Conservation (phyloP, 92 coral and sea anemone species). For the Porites rus region DNA sequence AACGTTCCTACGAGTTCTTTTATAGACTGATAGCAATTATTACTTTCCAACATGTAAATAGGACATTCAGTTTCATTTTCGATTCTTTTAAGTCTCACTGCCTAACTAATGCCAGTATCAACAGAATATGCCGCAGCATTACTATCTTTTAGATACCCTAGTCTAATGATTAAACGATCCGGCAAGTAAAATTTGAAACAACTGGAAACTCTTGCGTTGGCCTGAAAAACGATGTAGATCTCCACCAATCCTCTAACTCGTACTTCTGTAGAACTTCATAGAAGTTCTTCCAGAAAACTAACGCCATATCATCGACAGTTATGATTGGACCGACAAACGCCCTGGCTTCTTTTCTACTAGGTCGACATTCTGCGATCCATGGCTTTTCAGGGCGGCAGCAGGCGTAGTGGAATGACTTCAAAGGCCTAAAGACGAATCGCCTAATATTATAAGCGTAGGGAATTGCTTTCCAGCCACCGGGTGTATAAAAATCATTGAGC, state of each 20-base stretch:
- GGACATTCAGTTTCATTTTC: too few species aligned
- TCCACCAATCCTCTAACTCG: constrained; percentile 84
- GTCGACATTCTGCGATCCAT: background rate
- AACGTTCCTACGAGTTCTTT: too few species aligned
- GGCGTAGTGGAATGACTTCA: constrained; percentile 75
- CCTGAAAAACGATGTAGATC: constrained; percentile 57
- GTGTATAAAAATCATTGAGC: background rate
- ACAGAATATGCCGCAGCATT: too few species aligned
- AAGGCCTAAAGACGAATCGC: constrained; percentile 65
- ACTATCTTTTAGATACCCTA: too few species aligned
- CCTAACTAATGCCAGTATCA: too few species aligned
- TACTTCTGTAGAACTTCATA: constrained; percentile 72
- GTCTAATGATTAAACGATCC: too few species aligned
- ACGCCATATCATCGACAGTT: constrained; percentile 53
- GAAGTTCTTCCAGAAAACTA: constrained; percentile 86
- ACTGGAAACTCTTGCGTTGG: constrained; percentile 34
- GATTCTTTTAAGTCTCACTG: too few species aligned
- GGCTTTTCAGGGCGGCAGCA: constrained; percentile 76
- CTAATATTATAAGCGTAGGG: constrained; percentile 79
- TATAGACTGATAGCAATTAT: too few species aligned
- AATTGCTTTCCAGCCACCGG: background rate
- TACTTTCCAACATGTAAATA: too few species aligned
- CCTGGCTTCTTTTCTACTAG: constrained; percentile 81
- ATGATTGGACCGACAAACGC: constrained; percentile 65
- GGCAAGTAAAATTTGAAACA: too few species aligned